phyloP scores from a whole-genome alignment of 2,113 vertebrate species.

The Alligator mississippiensis region DNA sequence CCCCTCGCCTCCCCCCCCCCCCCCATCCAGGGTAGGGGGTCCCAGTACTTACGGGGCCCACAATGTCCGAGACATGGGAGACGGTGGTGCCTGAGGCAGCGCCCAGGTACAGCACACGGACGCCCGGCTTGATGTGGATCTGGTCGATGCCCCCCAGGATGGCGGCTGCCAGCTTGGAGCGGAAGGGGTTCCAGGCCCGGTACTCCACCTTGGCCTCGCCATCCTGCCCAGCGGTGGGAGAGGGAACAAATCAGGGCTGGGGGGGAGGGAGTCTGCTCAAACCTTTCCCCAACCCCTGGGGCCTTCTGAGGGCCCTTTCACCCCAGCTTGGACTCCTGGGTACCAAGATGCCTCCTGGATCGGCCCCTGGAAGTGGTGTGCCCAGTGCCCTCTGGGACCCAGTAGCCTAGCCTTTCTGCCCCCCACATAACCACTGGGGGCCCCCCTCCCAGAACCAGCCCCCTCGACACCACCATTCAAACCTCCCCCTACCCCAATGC shows the following conservation, averaged over 20 bases:
- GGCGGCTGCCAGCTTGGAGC: slow-evolving; percentile 92
- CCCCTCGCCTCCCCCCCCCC: too few relatives aligned
- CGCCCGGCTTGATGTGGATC: slow-evolving; percentile 92
- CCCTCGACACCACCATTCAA: background rate
- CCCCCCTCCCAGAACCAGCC: background rate
- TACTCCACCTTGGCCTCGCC: slow-evolving; percentile 92
- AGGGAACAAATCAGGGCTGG: background rate
- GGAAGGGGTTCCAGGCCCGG: slow-evolving; percentile 94
- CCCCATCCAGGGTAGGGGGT: too few relatives aligned
- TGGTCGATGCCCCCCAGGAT: slow-evolving; percentile 93
- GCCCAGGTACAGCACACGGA: slow-evolving; percentile 91
- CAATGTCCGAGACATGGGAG: slow-evolving; percentile 94
- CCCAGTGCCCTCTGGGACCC: too few relatives aligned
- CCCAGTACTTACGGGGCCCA: slow-evolving; percentile 86
- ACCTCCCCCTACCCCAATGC: background rate
- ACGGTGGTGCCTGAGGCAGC: slow-evolving; percentile 94
- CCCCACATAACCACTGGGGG: too few relatives aligned
- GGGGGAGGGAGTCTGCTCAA: background rate
- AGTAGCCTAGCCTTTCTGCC: too few relatives aligned
- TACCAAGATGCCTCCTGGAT: background rate
- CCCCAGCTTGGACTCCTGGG: background rate
- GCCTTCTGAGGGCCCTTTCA: background rate
- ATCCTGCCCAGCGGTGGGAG: slow-evolving; percentile 74
- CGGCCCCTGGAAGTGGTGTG: background rate
- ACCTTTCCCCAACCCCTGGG: too few relatives aligned